Conservation (phyloP, 2,113 vertebrate genomes). For the Colaptes auratus region DNA sequence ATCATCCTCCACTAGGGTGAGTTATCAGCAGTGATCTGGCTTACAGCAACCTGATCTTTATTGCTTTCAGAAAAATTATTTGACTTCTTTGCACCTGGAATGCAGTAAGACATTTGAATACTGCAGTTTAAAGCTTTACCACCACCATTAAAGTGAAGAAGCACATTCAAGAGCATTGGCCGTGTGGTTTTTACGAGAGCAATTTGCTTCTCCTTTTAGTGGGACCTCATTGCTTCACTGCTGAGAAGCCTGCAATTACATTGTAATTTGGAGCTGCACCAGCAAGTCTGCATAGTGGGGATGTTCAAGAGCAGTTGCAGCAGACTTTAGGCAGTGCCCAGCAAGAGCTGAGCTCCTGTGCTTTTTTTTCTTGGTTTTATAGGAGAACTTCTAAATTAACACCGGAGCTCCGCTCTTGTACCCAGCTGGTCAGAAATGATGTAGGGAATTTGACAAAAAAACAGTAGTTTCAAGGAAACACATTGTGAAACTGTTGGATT, state of each 20-base stretch:
- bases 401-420: not conserved
- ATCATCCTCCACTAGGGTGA: not conserved
- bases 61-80: not conserved
- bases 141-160: slow-evolving; percentile 3
- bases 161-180: slow-evolving; percentile 2
- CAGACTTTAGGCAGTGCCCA: not conserved
- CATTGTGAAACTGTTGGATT: not conserved
- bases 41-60: not conserved
- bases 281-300: not conserved
- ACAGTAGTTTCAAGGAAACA: not conserved
- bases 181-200: not conserved
- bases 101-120: not conserved
- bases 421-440: not conserved
- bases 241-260: slow-evolving; percentile 48
- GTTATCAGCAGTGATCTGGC: not conserved
- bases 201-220: slow-evolving; percentile 59
- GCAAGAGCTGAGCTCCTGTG: not conserved
- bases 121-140: not conserved
- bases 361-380: not conserved
- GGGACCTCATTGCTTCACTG: slow-evolving; percentile 6
- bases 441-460: not conserved
- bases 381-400: not conserved
- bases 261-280: slow-evolving; percentile 16
- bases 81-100: not conserved
- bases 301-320: not conserved